Percentiles rank a stretch among this genome's conserved stretches.
Conservation (phyloP, 2,113 vertebrate genomes). For the Thinocorus orbignyianus region DNA sequence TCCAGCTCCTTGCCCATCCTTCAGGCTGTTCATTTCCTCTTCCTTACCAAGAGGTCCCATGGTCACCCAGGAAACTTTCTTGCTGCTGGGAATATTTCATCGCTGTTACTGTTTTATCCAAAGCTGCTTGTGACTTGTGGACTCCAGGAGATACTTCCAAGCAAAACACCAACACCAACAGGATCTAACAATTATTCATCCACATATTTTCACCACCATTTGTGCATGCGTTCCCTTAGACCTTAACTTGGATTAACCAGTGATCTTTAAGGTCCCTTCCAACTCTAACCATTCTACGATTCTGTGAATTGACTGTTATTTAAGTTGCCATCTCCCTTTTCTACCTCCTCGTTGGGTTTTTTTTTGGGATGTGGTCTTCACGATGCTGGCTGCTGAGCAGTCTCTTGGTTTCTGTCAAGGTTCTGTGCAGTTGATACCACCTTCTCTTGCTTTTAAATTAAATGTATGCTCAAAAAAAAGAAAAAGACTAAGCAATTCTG, state of each 20-base stretch:
- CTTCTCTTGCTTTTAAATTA: neutral
- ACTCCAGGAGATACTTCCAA: neutral
- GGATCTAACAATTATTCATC: neutral
- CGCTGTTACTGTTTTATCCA: no score
- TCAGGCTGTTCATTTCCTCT: neutral
- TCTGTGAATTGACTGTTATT: neutral
- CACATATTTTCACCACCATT: rapidly evolving
- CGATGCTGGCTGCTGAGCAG: neutral
- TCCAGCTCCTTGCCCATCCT: neutral
- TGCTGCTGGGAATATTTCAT: neutral
- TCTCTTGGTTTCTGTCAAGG: neutral
- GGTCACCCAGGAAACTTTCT: neutral
- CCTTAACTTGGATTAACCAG: no score
- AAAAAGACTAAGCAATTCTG: neutral
- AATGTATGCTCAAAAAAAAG: neutral
- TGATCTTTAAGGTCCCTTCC: no score
- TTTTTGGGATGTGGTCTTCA: neutral
- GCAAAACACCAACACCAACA: neutral
- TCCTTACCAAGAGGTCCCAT: neutral
- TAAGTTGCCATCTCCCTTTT: neutral
- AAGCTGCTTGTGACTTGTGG: no score
- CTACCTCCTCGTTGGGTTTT: neutral
- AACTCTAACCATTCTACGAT: no score
- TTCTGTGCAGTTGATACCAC: rapidly evolving
- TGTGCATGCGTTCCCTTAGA: neutral